Percentiles rank a stretch among this genome's conserved stretches.
These are phyloP conservation scores for Drosophila monieri DNA, from an alignment of 2,888 invertebrate species.

Conservation along the genomic window DNA sequence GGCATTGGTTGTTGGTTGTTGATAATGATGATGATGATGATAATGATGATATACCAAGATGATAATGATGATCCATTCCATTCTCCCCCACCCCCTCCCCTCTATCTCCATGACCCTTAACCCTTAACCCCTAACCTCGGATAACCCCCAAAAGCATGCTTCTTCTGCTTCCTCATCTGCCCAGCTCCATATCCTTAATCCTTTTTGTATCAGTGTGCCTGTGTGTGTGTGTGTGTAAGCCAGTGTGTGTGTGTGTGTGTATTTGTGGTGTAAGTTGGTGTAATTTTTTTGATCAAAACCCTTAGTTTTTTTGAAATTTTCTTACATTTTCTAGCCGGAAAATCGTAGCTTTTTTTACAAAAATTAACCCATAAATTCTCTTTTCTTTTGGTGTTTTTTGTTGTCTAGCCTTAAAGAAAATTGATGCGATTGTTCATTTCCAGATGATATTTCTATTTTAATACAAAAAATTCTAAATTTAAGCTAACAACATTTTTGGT, in stretches of 20 bases:
- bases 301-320: conserved; percentile 19
- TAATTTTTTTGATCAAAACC: conserved; percentile 12
- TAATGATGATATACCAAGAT: conserved; percentile 13
- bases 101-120: background rate
- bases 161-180: conserved; percentile 16
- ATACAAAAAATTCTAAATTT: conserved; percentile 53
- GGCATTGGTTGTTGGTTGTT: conserved; percentile 56
- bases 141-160: conserved; percentile 15
- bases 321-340: conserved; percentile 21
- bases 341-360: background rate
- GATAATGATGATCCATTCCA: conserved; percentile 26
- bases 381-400: conserved; percentile 36
- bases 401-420: conserved; percentile 19
- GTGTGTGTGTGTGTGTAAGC: background rate
- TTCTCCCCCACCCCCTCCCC: background rate
- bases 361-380: conserved; percentile 10
- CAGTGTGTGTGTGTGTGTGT: background rate
- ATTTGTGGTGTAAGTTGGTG: conserved; percentile 23
- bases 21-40: conserved; percentile 35
- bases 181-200: conserved; percentile 14
- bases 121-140: background rate
- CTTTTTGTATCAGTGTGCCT: conserved; percentile 1
- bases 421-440: conserved; percentile 6
- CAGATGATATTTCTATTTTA: conserved; percentile 24
- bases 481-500: conserved; percentile 67